Conservation (phyloP, 2,113 vertebrate species). For the Verasper variegatus region DNA sequence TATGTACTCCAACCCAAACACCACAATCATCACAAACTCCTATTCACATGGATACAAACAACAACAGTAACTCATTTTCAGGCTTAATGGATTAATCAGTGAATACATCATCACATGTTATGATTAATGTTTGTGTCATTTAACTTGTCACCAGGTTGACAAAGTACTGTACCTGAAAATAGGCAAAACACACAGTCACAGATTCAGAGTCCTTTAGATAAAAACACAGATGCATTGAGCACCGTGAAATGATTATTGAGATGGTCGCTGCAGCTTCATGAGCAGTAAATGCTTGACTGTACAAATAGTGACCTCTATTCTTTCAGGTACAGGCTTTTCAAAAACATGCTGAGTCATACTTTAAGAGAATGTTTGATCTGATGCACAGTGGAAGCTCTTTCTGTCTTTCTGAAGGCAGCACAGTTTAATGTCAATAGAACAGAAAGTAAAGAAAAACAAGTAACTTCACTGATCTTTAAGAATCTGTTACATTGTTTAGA, state of each 20-base stretch:
- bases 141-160: neutral
- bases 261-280: slow-evolving; percentile 1
- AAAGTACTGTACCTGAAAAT: neutral
- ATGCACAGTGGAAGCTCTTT: too few relatives aligned
- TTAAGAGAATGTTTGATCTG: too few relatives aligned
- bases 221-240: slow-evolving; percentile 32
- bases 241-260: slow-evolving; percentile 16
- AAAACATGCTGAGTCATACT: neutral
- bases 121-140: slow-evolving; percentile 13
- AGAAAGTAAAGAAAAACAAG: too few relatives aligned
- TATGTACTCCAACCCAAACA: slow-evolving; percentile 98
- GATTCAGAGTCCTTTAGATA: slow-evolving; percentile 33
- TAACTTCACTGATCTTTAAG: too few relatives aligned
- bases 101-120: neutral
- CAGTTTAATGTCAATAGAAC: too few relatives aligned
- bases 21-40: slow-evolving; percentile 99
- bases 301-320: neutral
- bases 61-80: too few relatives aligned
- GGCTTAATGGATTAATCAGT: neutral
- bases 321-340: neutral
- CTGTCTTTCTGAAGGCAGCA: too few relatives aligned
- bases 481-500: too few relatives aligned
- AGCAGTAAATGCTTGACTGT: neutral
- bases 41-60: slow-evolving; percentile 56
- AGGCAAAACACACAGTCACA: neutral